These are phyloP conservation scores for Meandrusa payeni DNA, from an alignment of 2,888 invertebrate species.

Conservation along the genomic window DNA sequence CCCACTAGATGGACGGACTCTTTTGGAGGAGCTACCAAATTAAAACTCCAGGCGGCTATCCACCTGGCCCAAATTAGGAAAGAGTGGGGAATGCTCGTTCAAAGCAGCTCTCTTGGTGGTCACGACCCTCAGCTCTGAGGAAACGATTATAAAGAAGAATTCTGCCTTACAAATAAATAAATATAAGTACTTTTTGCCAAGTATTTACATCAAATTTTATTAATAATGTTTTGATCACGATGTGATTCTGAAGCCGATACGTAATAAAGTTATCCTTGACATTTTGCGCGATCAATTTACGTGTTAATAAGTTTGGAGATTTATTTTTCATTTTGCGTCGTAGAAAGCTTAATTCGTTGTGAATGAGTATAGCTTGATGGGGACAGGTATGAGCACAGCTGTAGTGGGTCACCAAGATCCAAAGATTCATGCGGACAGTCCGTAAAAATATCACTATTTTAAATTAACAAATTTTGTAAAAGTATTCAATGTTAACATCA, in stretches of 20 bases:
- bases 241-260: slow-evolving; percentile 5
- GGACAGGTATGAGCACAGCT: slow-evolving; percentile 33
- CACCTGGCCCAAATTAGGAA: too few species aligned
- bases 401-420: neutral
- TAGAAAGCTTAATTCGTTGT: slow-evolving; percentile 63
- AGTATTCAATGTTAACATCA: too few species aligned
- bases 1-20: too few species aligned
- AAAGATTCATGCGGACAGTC: neutral
- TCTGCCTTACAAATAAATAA: too few species aligned
- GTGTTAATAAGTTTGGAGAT: slow-evolving; percentile 39
- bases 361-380: slow-evolving; percentile 49
- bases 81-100: too few species aligned
- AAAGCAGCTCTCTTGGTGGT: too few species aligned
- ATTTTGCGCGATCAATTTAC: slow-evolving; percentile 30
- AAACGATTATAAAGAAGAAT: too few species aligned
- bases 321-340: slow-evolving; percentile 45
- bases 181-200: too few species aligned
- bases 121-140: too few species aligned
- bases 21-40: too few species aligned
- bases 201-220: neutral
- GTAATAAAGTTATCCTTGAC: slow-evolving; percentile 21
- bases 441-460: neutral
- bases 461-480: too few species aligned
- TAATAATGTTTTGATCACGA: slow-evolving; percentile 16
- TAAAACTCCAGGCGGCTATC: too few species aligned